Conservation (phyloP, 2,797 vertebrate genomes). For the Eupleurogrammus muticus region DNA sequence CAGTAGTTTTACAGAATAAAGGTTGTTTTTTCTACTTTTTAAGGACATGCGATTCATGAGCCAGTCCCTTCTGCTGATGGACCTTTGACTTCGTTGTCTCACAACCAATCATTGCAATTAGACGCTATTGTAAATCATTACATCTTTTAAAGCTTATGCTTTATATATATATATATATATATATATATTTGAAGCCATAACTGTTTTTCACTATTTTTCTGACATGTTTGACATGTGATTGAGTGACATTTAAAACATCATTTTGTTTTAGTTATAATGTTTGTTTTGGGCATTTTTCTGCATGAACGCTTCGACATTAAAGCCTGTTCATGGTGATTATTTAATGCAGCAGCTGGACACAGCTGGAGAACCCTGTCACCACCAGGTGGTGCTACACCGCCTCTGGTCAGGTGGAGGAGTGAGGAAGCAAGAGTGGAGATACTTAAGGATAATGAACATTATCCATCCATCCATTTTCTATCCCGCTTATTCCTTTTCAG, state of each 20-base stretch:
- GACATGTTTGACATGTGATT: background rate
- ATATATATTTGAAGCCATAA: background rate
- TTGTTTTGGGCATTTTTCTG: background rate
- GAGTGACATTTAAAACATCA: too few species aligned
- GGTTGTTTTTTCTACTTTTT: too few species aligned
- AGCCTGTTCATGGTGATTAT: background rate
- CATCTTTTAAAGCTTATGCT: background rate
- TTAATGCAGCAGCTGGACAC: background rate
- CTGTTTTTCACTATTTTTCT: background rate
- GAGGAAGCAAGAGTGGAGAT: conserved; percentile 23
- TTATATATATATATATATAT: background rate
- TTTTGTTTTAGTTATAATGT: background rate
- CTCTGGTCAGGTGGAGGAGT: background rate
- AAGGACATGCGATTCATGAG: too few species aligned
- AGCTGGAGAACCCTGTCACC: conserved; percentile 26
- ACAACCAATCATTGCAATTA: too few species aligned
- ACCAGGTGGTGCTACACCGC: conserved; percentile 60
- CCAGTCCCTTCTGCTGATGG: too few species aligned
- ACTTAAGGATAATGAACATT: background rate
- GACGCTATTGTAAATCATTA: too few species aligned
- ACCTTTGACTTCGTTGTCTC: too few species aligned
- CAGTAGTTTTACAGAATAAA: too few species aligned
- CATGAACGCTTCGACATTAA: background rate
- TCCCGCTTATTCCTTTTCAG: too few species aligned
- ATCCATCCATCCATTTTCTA: too few species aligned